Base-by-base conservation (phyloP, 2,888 invertebrate genomes). In the Trisateles emortualis region DNA sequence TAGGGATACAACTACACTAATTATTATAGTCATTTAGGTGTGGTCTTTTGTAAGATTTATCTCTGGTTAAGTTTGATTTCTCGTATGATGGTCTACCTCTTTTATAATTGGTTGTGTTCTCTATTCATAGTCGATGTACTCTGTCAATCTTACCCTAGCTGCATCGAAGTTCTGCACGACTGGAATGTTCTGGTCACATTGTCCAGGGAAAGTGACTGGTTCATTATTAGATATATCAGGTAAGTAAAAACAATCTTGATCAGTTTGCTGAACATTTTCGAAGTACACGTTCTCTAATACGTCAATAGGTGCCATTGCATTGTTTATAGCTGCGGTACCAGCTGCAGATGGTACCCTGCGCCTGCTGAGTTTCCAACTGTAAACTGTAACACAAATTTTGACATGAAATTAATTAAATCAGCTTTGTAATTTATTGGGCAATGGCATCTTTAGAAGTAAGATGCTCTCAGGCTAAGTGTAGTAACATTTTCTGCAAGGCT, bases 311-410 rank as follows among this genome's bases (percentile, higher is more conserved):
- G 68, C 45, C 1, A 83, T 79, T 2, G 73, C 74, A 13, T 71
- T 69, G 41, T 80, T 60, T 24, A 91, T 87, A 1, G 74, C 69
- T 0, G 38, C 46, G 1, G 40, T 65, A 0, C 77, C 76, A 0
- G 50, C 52, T 1, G 58, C 1, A 0, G 84, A 64, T 1, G 88
- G 58, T 4, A 69, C 55, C 29, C 68, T 74, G 0, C 73, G 68
- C 65, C 84, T 79, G 48, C 88, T 88, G 0, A 91, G 70, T 38
- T 89, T 88, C 90, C 88, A 90, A 52, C 87, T 88, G 64, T 68
- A 87, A 0, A 88, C 88, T 88, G 63, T 13, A 54, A 63, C n/a
- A 32, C 10, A 33, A 32, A 32, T 10, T 22, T 2, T 22, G 5
- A 3, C 5, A 22, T 22, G 5, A 22, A 22, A 5, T 22, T 22